These are phyloP conservation scores for Dipus sagitta DNA, from an alignment of 2,797 vertebrate genomes.

Conservation along the genomic window DNA sequence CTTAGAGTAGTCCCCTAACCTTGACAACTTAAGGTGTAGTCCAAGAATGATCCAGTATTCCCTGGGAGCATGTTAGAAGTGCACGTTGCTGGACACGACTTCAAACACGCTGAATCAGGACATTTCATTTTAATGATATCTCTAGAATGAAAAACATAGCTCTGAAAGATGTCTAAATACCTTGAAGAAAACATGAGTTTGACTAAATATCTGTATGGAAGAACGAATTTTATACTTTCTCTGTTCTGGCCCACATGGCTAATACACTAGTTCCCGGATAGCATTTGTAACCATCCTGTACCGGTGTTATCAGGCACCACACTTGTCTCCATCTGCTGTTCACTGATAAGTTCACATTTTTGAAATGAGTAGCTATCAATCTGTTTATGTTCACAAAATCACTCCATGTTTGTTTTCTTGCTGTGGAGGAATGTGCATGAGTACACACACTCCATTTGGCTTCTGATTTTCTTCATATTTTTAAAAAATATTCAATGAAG, in stretches of 20 bases:
- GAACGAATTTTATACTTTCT: slow-evolving; percentile 32
- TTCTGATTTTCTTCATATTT: slow-evolving; percentile 76
- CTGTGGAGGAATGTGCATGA: slow-evolving; percentile 78
- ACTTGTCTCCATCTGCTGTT: slow-evolving; percentile 76
- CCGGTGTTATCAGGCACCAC: slow-evolving; percentile 18
- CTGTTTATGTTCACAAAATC: slow-evolving; percentile 92
- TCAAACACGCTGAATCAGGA: neutral
- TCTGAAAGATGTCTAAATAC: neutral
- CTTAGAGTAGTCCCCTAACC: neutral
- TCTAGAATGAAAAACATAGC: neutral
- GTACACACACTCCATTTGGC: slow-evolving; percentile 68
- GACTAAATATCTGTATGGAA: neutral
- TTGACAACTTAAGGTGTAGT: neutral
- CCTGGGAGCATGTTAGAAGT: neutral
- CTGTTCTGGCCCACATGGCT: neutral
- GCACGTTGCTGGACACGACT: neutral
- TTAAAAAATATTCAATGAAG: slow-evolving; percentile 69
- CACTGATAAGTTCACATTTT: slow-evolving; percentile 83
- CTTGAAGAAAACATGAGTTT: slow-evolving; percentile 24
- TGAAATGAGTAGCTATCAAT: slow-evolving; percentile 82
- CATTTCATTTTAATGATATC: neutral
- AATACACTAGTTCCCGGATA: slow-evolving; percentile 70
- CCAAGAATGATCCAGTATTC: neutral
- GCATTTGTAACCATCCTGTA: slow-evolving; percentile 66
- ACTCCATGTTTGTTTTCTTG: slow-evolving; percentile 86